Percentiles rank a stretch among this genome's conserved stretches.
phyloP scores from a whole-genome alignment of 2,888 invertebrate genomes.

The Catotricha subobsoleta region DNA sequence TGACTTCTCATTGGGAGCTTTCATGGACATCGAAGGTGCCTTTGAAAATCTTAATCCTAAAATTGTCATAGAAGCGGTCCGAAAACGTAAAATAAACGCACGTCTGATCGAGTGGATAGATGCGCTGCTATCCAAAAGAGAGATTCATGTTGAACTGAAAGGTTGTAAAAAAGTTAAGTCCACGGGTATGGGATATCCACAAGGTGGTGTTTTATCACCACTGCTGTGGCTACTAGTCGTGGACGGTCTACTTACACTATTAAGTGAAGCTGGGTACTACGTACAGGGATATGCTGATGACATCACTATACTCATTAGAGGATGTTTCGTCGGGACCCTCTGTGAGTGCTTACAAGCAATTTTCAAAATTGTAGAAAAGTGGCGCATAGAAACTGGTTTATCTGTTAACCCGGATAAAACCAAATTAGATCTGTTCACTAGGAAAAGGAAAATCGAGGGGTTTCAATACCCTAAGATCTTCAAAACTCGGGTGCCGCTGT shows the following conservation, averaged over 20 bases:
- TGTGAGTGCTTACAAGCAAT: not conserved
- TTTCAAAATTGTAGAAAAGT: slow-evolving; percentile 4
- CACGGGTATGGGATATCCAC: not conserved
- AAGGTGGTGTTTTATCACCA: not conserved
- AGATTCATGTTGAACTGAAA: not conserved
- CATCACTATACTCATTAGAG: not conserved
- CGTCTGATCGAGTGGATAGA: not conserved
- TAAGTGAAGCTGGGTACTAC: not conserved
- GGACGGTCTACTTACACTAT: not conserved
- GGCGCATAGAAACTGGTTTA: slow-evolving; percentile 3
- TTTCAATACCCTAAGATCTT: not conserved
- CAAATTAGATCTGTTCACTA: slow-evolving; percentile 2
- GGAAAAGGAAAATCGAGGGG: not conserved
- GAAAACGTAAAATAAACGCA: not conserved
- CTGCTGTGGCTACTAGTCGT: not conserved
- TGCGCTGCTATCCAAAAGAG: not conserved
- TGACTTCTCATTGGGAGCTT: not conserved
- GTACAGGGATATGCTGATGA: not conserved
- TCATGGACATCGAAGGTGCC: not conserved
- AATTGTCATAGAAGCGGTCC: not conserved
- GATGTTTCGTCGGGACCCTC: not conserved
- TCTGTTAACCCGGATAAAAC: slow-evolving; percentile 10
- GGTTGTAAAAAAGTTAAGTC: not conserved
- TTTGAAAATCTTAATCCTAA: not conserved
- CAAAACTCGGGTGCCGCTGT: too few relatives aligned